Conservation (phyloP, 2,797 vertebrate genomes). For the Sciurus carolinensis region DNA sequence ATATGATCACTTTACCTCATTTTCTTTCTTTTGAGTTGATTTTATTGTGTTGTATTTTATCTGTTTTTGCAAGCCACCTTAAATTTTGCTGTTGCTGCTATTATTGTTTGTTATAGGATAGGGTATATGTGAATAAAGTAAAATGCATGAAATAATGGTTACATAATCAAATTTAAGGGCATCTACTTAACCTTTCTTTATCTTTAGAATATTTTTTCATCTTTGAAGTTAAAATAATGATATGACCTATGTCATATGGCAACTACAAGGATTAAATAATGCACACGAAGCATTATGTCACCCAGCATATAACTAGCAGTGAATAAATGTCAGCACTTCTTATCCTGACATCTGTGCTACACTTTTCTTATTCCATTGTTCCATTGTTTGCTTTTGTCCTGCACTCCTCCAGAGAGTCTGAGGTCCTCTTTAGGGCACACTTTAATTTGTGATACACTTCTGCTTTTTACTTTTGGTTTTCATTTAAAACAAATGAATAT, state of each 20-base stretch:
- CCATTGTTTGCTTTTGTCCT: background rate
- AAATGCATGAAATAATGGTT: background rate
- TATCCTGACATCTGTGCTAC: background rate
- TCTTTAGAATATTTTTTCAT: background rate
- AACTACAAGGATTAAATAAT: background rate
- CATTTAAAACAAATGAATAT: slow-evolving; percentile 35
- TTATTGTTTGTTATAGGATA: background rate
- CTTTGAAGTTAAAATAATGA: background rate
- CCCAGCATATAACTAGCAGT: background rate
- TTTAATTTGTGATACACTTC: background rate
- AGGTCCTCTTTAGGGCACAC: background rate
- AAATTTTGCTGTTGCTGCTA: background rate
- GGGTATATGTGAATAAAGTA: background rate
- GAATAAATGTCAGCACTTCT: background rate
- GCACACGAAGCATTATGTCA: background rate
- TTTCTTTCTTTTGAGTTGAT: background rate
- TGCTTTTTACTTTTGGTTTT: background rate
- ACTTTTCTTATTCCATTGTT: background rate
- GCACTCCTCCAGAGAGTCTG: background rate
- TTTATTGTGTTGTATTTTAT: background rate
- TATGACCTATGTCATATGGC: background rate
- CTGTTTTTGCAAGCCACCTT: background rate
- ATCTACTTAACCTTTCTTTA: background rate
- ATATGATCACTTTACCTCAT: background rate
- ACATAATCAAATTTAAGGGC: background rate